A percentile compares a stretch with the other conserved stretches of the same genome.
These are phyloP conservation scores for Syrphus vitripennis DNA, from an alignment of 2,888 invertebrate species.

Conservation along the genomic window DNA sequence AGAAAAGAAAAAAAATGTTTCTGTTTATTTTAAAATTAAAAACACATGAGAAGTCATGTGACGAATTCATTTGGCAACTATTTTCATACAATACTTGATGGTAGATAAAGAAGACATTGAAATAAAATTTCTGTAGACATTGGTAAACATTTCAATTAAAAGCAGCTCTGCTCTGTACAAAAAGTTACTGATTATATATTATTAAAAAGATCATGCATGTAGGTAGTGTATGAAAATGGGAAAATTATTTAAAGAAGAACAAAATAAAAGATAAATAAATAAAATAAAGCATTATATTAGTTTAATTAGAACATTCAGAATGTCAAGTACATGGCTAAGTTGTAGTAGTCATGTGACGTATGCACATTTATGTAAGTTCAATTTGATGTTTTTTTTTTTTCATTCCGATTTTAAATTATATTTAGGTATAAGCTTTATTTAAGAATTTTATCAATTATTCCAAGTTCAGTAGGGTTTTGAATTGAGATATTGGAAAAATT, in stretches of 20 bases:
- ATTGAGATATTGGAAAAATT: too few species aligned
- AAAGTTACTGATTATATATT: not conserved
- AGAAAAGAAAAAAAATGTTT: not conserved
- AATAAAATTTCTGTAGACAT: not conserved
- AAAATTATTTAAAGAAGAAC: not conserved
- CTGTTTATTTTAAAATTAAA: not conserved
- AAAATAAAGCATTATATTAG: not conserved
- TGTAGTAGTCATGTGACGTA: not conserved
- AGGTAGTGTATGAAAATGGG: not conserved
- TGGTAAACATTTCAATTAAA: constrained; percentile 26
- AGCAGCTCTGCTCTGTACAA: not conserved
- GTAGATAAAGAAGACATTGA: not conserved
- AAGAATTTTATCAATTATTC: too few species aligned
- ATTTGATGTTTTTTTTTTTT: not conserved
- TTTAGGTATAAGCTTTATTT: too few species aligned
- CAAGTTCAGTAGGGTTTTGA: too few species aligned
- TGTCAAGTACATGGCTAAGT: constrained; percentile 13
- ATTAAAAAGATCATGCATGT: not conserved
- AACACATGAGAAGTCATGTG: constrained; percentile 8
- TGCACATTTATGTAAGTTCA: not conserved
- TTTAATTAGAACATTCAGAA: not conserved
- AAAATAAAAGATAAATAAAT: not conserved
- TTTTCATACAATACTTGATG: not conserved
- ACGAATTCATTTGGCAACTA: constrained; percentile 12
- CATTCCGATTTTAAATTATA: not conserved